These are phyloP conservation scores for Hypomecis punctinalis DNA, from an alignment of 2,888 invertebrate genomes.

Conservation along the genomic window DNA sequence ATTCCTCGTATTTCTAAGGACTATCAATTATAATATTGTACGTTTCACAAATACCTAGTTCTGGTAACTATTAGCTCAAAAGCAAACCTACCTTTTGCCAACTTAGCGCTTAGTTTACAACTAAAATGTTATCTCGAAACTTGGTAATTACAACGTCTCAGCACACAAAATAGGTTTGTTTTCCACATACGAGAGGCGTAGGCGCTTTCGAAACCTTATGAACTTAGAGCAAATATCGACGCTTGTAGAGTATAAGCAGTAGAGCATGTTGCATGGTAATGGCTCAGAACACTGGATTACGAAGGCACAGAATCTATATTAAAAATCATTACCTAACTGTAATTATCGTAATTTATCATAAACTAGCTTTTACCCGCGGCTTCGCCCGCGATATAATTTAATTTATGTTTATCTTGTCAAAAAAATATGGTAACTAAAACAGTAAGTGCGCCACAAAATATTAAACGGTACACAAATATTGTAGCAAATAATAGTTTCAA, in stretches of 20 bases:
- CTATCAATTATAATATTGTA: neutral
- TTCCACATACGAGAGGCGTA: slow-evolving; percentile 25
- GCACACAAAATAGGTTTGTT: slow-evolving; percentile 22
- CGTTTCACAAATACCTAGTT: neutral
- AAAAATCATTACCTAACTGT: no score
- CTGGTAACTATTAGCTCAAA: slow-evolving; percentile 12
- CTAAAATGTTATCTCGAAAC: slow-evolving; percentile 18
- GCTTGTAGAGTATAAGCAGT: neutral
- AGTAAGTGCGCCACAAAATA: no score
- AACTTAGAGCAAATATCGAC: slow-evolving; percentile 23
- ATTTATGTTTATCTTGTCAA: no score
- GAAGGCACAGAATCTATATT: no score
- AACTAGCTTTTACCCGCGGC: no score
- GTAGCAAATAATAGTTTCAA: no score
- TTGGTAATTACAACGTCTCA: slow-evolving; percentile 35
- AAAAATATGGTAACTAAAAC: no score
- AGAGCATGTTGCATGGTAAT: slow-evolving; percentile 2
- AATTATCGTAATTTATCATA: no score
- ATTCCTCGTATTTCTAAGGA: neutral
- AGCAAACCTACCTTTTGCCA: slow-evolving; percentile 13
- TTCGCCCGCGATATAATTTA: no score
- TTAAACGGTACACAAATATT: no score
- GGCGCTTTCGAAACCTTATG: slow-evolving; percentile 19
- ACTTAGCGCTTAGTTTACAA: slow-evolving; percentile 8
- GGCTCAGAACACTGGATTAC: no score